Evolutionary conservation across 2,888 invertebrate species (phyloP).

Genomic region (Drosophila mimica): DNA sequence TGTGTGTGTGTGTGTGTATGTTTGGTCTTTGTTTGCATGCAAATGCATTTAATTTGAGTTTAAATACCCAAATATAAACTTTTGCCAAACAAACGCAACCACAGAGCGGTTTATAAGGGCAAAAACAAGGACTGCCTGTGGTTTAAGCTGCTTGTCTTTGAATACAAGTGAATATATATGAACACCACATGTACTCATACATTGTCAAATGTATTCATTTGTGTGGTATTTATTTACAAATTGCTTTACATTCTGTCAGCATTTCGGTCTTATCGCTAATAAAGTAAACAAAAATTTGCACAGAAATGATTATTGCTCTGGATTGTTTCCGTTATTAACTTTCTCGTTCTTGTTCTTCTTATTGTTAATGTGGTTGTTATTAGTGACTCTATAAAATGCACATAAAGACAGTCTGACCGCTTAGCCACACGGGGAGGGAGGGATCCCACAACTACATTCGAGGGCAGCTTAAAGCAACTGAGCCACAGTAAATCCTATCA

Average conservation of each 20-base stretch:
- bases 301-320: slow-evolving; percentile 59
- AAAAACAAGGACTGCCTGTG: slow-evolving; percentile 22
- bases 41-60: slow-evolving; percentile 84
- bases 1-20: slow-evolving; percentile 20
- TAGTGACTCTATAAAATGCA: slow-evolving; percentile 17
- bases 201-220: slow-evolving; percentile 16
- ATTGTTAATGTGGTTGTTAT: slow-evolving; percentile 21
- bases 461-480: slow-evolving; percentile 65
- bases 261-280: slow-evolving; percentile 61
- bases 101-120: slow-evolving; percentile 31
- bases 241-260: slow-evolving; percentile 71
- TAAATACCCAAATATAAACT: slow-evolving; percentile 83
- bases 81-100: slow-evolving; percentile 74
- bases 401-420: slow-evolving; percentile 31
- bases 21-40: slow-evolving; percentile 74
- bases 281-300: slow-evolving; percentile 74
- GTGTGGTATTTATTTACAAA: slow-evolving; percentile 60
- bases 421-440: slow-evolving; percentile 11
- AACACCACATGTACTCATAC: background rate
- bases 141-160: slow-evolving; percentile 63
- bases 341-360: slow-evolving; percentile 5
- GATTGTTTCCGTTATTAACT: slow-evolving; percentile 8
- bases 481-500: slow-evolving; percentile 75
- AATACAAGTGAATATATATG: slow-evolving; percentile 31
- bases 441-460: slow-evolving; percentile 3